These are phyloP conservation scores for Thryonomys swinderianus DNA, from an alignment of 2,113 vertebrate genomes.

Conservation along the genomic window DNA sequence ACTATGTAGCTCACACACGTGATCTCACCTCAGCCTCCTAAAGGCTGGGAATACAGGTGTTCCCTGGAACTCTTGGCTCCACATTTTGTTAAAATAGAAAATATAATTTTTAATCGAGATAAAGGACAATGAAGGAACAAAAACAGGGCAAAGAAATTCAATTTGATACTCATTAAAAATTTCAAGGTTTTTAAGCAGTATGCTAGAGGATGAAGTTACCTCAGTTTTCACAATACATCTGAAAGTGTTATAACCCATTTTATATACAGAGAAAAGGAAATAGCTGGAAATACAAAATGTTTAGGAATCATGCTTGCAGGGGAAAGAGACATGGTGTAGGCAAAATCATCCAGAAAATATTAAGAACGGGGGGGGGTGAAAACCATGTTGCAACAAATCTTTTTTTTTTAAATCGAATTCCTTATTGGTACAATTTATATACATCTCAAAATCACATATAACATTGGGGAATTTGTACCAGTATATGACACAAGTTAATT, in stretches of 20 bases:
- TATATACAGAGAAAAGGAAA: neutral
- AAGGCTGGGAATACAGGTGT: neutral
- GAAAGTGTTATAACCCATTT: conserved; percentile 23
- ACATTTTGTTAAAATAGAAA: neutral
- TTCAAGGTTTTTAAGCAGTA: neutral
- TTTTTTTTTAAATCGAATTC: too few relatives aligned
- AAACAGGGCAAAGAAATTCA: neutral
- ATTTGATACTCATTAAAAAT: conserved; percentile 20
- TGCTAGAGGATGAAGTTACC: neutral
- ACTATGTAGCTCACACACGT: neutral
- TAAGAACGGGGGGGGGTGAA: neutral
- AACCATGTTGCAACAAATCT: neutral
- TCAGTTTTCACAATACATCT: neutral
- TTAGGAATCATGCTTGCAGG: conserved; percentile 6
- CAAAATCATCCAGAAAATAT: neutral
- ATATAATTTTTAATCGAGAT: neutral
- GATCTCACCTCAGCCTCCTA: neutral
- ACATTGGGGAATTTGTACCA: too few relatives aligned
- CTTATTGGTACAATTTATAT: too few relatives aligned
- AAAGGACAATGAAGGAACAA: neutral
- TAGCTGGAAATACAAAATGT: conserved; percentile 1
- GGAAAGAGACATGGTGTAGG: neutral
- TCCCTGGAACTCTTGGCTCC: neutral
- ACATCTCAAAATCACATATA: too few relatives aligned
- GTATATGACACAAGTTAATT: too few relatives aligned